These are phyloP conservation scores for Parasteatoda lunata DNA, from an alignment of 2,888 invertebrate genomes.

Conservation along the genomic window DNA sequence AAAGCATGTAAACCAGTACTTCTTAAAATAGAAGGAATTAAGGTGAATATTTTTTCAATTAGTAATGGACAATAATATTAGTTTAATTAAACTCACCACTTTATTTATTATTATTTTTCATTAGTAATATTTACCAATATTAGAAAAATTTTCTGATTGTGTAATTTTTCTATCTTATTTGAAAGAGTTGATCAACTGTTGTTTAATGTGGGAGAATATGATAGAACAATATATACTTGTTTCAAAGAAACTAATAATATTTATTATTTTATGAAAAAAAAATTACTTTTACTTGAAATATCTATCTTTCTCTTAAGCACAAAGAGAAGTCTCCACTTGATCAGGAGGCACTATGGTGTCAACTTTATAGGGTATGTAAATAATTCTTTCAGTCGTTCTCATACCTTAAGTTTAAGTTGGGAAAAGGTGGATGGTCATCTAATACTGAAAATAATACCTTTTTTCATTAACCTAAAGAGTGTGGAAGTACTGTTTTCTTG, in stretches of 20 bases:
- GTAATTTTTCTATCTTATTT: no score
- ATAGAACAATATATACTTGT: not conserved
- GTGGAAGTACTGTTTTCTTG: conserved; percentile 65
- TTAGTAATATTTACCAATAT: no score
- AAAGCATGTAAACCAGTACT: no score
- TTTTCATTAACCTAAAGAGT: conserved; percentile 47
- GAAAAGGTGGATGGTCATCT: conserved; percentile 64
- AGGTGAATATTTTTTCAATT: no score
- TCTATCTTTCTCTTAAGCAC: conserved; percentile 63
- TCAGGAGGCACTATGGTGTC: conserved; percentile 68
- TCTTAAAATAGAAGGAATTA: no score
- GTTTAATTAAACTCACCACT: no score
- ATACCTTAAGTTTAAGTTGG: conserved; percentile 46
- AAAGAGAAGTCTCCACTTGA: conserved; percentile 65
- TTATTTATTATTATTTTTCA: no score
- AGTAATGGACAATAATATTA: no score
- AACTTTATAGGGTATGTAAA: conserved; percentile 67
- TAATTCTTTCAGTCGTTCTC: conserved; percentile 29
- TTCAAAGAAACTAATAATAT: not conserved
- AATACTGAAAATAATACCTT: conserved; percentile 51
- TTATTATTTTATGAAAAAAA: not conserved
- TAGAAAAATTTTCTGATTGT: no score
- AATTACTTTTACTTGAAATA: conserved; percentile 31
- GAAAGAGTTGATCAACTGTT: no score
- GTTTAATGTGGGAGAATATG: not conserved